These are phyloP conservation scores for Ectobius pallidus DNA, from an alignment of 2,888 invertebrate genomes.

Conservation along the genomic window DNA sequence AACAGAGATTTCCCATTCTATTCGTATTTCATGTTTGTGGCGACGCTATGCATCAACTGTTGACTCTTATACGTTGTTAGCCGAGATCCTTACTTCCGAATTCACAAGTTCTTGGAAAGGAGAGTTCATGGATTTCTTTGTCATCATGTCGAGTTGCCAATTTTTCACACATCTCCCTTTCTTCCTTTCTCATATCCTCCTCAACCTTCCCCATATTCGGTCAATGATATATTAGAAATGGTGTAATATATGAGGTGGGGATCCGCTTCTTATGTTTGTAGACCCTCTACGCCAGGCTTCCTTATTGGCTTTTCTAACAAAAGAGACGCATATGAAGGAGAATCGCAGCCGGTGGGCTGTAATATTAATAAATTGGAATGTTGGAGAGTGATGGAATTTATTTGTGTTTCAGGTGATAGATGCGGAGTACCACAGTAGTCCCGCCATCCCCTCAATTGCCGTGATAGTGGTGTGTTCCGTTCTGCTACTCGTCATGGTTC, in stretches of 20 bases:
- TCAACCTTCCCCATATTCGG: not conserved
- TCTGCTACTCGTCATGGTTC: conserved; percentile 75
- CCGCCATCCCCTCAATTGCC: conserved; percentile 83
- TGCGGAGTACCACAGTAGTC: conserved; percentile 85
- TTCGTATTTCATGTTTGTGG: not conserved
- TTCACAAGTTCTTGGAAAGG: not conserved
- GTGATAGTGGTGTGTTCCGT: conserved; percentile 83
- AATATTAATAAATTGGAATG: too few species aligned
- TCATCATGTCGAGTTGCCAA: not conserved
- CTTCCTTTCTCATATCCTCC: not conserved
- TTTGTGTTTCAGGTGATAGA: conserved; percentile 75
- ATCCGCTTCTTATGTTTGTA: not conserved
- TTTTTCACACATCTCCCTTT: conserved; percentile 1
- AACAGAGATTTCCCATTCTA: too few species aligned
- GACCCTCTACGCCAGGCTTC: not conserved
- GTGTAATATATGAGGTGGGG: not conserved
- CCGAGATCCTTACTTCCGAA: not conserved
- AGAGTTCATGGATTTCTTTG: not conserved
- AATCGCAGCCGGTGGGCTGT: too few species aligned
- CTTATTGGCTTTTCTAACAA: not conserved
- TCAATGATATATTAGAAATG: conserved; percentile 16
- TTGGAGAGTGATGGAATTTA: too few species aligned
- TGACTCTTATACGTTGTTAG: not conserved
- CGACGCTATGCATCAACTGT: not conserved
- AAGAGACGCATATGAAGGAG: conserved; percentile 1